Base-by-base conservation (phyloP, 2,113 vertebrate species). In the Notarius lentiginosus region DNA sequence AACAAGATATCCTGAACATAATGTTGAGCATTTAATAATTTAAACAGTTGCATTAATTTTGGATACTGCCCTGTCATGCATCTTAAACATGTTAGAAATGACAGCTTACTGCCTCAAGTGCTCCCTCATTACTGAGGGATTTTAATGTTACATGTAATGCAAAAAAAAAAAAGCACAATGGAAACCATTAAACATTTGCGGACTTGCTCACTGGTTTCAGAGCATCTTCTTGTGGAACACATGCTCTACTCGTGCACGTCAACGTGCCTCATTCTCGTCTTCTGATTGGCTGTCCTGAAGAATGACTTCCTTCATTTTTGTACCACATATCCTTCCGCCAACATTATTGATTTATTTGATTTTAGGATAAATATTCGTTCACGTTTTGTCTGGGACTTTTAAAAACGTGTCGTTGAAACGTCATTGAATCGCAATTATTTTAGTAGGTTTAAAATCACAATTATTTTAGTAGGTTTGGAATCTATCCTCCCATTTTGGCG, bases 271-370 rank as follows among this genome's bases (percentile, higher is more conserved):
- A 10, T 7, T 61, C 88, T 55, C 80, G 51, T 41, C 7, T 12
- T 83, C 73, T 83, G 88, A 89, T 89, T 89, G 88, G 88, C 34
- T 47, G 18, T 5, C 17, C 7, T 22, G 34, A 14, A 34, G 82
- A 41, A 24, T 41, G 22, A 61, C 30, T 83, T 83, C 84, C 84
- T 18, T n/a, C 53, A 68, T 83, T 70, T 27, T 76, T 1, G 34
- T 18, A 47, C 70, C 63, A 20, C 24, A 5, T 88, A 88, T 60
- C 82, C 84, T 63, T 53, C 80, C 79, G 82, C n/a, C 2, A 34
- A 66, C 53, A 60, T n/a, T 49, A 8, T 70, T 17, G 5, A 58
- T 58, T 58, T 58, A 2, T 9, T 58, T 56, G 55, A 18, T 9
- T 22, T 51, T 14, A 1, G 4, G 49, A 1, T 0, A 18, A 7